Evolutionary conservation across 2,797 vertebrate species (phyloP).

Genomic region (Zenarchopterus dispar): DNA sequence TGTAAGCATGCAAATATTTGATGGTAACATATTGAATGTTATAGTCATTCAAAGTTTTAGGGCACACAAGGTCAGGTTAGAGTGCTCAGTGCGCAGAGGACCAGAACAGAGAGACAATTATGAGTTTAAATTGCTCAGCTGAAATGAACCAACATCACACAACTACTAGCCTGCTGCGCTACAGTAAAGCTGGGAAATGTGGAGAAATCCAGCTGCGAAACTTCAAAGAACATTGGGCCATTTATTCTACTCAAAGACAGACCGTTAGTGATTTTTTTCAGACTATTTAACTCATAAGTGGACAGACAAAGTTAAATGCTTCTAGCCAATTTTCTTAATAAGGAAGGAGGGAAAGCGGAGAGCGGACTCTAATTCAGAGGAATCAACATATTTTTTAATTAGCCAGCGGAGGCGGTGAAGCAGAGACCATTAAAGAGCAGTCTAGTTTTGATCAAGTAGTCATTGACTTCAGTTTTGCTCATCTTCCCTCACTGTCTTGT

Average conservation of each 20-base stretch:
- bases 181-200: constrained; percentile 26
- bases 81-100: not conserved
- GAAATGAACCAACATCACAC: constrained; percentile 30
- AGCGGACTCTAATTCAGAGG: constrained; percentile 51
- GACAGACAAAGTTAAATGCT: constrained; percentile 60
- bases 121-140: constrained; percentile 29
- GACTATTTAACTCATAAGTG: constrained; percentile 50
- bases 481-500: constrained; percentile 35
- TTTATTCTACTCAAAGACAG: constrained; percentile 51
- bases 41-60: not conserved
- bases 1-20: no score
- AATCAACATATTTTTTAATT: constrained; percentile 72
- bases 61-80: constrained; percentile 24
- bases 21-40: constrained; percentile 3
- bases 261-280: constrained; percentile 12
- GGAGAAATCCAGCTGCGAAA: constrained; percentile 49
- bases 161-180: constrained; percentile 15
- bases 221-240: constrained; percentile 54
- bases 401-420: constrained; percentile 36
- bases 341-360: constrained; percentile 43
- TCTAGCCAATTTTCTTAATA: constrained; percentile 59
- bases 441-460: constrained; percentile 20
- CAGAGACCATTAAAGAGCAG: constrained; percentile 32
- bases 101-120: constrained; percentile 50
- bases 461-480: constrained; percentile 19